Evolutionary conservation across 1,140 invertebrate species (phyloP), one percentile per base, ranked within the genome.

Genomic region (Heliconius congener): DNA sequence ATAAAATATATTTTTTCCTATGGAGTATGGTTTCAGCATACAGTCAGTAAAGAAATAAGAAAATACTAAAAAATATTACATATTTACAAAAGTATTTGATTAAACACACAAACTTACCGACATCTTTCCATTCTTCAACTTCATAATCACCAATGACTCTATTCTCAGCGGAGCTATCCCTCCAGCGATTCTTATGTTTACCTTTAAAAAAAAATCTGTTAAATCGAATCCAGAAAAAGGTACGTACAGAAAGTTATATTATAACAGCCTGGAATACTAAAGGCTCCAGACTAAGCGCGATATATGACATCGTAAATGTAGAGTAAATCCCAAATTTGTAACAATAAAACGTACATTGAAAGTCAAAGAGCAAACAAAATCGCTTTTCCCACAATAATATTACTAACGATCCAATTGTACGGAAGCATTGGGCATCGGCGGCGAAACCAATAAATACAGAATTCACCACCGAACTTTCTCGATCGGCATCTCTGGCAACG

Each of bases 111-210:
- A 52, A 85, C 95, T 95, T 86, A 96, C 95, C 95, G 85, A 95
- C 84, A 91, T 95, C 94, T 88, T 95, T 94, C 95, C 95, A 96
- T 89, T 96, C 95, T 88, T 96, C 95, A 73, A 96, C 91, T 84
- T 95, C 95, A 85, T 96, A 96, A 88, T 96, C 95, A 79, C 94
- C 95, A 73, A 94, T 90, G 34, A 95, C 93, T 88, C 94, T 91
- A 79, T 95, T 95, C 77, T 95, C 94, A 6, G 93, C 91, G 39
- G 94, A 92, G 76, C 88, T 91, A 80, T 94, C 93, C 37, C 88
- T 83, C 90, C 89, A 93, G 30, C 90, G 89, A 82, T 91, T 93
- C 87, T 90, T 94, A 79, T 90, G 86, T 90, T 93, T 94, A 79
- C 88, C 93, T 94, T 85, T 82, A 77, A 73, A 74, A 66, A 76